These are phyloP conservation scores for Phasia obesa DNA, from an alignment of 2,888 invertebrate genomes.

Conservation along the genomic window DNA sequence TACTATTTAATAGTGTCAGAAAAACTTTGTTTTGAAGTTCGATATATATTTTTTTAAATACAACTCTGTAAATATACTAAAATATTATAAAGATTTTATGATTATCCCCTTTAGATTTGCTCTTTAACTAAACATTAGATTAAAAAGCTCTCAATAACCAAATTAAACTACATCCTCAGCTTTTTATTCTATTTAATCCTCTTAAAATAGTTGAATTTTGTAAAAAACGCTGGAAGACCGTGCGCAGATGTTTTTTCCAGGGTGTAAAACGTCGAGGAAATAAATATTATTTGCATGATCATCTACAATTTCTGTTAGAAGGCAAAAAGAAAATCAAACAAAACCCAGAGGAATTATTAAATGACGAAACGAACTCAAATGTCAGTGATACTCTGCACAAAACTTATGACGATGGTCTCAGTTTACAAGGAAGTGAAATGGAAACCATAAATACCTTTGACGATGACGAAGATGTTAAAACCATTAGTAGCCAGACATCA, in stretches of 20 bases:
- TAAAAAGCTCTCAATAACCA: background rate
- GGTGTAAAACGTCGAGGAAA: constrained; percentile 69
- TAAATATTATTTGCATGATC: constrained; percentile 74
- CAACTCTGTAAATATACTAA: background rate
- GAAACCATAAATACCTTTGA: background rate
- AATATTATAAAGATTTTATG: background rate
- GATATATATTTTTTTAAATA: background rate
- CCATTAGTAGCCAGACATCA: constrained; percentile 40
- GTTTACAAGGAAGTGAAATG: background rate
- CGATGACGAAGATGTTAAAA: constrained; percentile 6
- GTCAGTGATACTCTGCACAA: constrained; percentile 13
- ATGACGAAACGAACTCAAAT: constrained; percentile 28
- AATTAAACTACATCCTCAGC: background rate
- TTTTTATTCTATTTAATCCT: constrained; percentile 31
- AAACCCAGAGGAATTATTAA: background rate
- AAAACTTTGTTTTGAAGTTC: no score
- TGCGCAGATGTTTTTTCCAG: constrained; percentile 75
- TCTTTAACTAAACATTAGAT: background rate
- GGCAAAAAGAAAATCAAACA: constrained; percentile 52
- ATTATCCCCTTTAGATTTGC: background rate
- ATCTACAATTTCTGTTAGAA: constrained; percentile 73
- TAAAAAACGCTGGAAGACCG: constrained; percentile 78
- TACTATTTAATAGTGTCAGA: no score
- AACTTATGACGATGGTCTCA: background rate
- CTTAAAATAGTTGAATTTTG: constrained; percentile 75